Base-by-base conservation (phyloP, 2,113 vertebrate species). In the Sinocyclocheilus maitianheensis region DNA sequence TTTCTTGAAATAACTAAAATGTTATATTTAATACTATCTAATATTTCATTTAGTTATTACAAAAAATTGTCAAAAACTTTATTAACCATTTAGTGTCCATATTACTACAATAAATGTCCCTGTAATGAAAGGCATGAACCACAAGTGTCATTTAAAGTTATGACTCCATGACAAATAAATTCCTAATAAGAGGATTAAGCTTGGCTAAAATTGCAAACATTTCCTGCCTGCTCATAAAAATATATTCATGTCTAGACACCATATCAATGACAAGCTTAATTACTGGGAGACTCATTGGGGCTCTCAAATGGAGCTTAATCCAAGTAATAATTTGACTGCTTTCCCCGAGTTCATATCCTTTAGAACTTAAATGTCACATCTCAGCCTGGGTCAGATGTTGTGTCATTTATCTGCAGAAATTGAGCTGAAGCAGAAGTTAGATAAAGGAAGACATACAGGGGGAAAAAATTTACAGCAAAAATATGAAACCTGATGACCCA, bases 341-440 rank as follows among this genome's bases (percentile, higher is more conserved):
- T 72, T 83, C 48, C 48, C 81, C 20, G 11, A 83, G 81, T 83
- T 67, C 58, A 58, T 83, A 83, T 83, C 67, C 81, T 55, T 83
- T 74, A 74, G 67, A 83, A 83, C 18, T 58, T 53, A 83, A 83
- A 83, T 83, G 81, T 83, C 81, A 83, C 48, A 83, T 83, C 81
- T 74, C 81, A 83, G 51, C 48, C 67, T 26, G 81, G 81, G 67
- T 83, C 67, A 74, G 30, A 24, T 58, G 7, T 58, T 22, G 37
- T 65, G 63, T 34, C 80, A 82, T 22, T 69, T 22, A 72, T 83
- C 67, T 58, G 3, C 30, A 48, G 40, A 65, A 22, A 65, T 2
- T 46, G 37, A 65, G 34, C 22, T 48, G 37, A 18, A 48, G 22
- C 26, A 26, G 24, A 82, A 34, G 18, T 74, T n/a, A 74, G 30